Base-by-base conservation (phyloP, 2,888 invertebrate genomes). In the Cetonia aurata region DNA sequence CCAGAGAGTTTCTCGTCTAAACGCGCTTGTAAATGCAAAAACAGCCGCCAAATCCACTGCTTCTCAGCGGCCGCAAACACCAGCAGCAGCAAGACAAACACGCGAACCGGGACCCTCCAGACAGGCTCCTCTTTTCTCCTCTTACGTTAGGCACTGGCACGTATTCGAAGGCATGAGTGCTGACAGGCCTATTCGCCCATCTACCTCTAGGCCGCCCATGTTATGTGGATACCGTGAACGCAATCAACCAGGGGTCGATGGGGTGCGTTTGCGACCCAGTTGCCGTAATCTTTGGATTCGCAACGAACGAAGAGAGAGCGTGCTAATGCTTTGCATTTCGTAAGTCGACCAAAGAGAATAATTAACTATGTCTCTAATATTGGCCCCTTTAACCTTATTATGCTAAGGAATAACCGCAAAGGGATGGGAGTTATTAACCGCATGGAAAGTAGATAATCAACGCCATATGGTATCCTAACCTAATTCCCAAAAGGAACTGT, bases 331-430 rank as follows among this genome's bases (percentile, higher is more conserved):
- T 50, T 62, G 13, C 62, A 62, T 62, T 62, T 62, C 62, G 62
- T 48, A 62, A 62, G 62, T 62, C 62, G 48, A 33, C 62, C 62
- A 62, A 62, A 62, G 62, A 62, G 62, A 62, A 50, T 62, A 62
- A 62, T 62, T 62, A 62, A 62, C 62, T 62, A 48, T 62, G 62
- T 60, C 60, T 60, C 62, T 62, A 50, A 48, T 48, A 62, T 48
- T 48, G 62, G 48, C 62, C 62, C 48, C 62, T 59, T 59, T 62
- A 62, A 62, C 62, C 48, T 62, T 62, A 62, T 62, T 62, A 62
- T 62, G 48, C 44, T 17, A 59, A 44, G 59, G 59, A 31, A 37
- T 62, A 62, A 62, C 62, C 62, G 48, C 37, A 33, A 62, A 62
- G 62, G 62, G 62, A 17, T 62, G 31, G 9, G 62, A 48, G 48